Evolutionary conservation across 2,797 vertebrate genomes (phyloP).

Genomic region (Squalus acanthias): DNA sequence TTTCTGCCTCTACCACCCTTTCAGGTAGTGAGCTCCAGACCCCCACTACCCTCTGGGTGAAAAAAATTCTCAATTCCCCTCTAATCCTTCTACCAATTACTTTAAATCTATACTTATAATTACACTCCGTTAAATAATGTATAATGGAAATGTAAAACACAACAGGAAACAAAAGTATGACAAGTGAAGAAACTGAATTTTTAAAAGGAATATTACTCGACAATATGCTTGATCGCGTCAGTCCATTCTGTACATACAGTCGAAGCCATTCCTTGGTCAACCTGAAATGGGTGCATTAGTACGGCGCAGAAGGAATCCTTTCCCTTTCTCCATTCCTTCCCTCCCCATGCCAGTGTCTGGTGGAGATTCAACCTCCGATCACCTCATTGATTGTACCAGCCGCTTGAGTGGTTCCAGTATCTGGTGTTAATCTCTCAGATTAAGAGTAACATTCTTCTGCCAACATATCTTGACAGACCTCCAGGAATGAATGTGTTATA

Average conservation of each 20-base stretch:
- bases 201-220: constrained; percentile 7
- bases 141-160: neutral
- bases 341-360: neutral
- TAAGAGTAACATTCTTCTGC: neutral
- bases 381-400: neutral
- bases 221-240: neutral
- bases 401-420: neutral
- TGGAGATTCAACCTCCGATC: neutral
- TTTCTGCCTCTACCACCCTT: too few relatives aligned
- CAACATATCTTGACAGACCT: neutral
- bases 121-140: neutral
- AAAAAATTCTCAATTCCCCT: too few relatives aligned
- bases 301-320: neutral
- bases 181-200: neutral
- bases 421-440: neutral
- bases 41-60: too few relatives aligned
- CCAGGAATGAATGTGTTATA: neutral
- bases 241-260: neutral
- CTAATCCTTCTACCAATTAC: too few relatives aligned
- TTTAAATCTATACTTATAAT: too few relatives aligned
- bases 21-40: too few relatives aligned
- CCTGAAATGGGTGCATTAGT: neutral
- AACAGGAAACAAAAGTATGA: neutral
- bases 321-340: neutral
- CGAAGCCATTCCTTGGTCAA: neutral